phyloP scores from a whole-genome alignment of 2,888 invertebrate species.

The Piscicola geometra region DNA sequence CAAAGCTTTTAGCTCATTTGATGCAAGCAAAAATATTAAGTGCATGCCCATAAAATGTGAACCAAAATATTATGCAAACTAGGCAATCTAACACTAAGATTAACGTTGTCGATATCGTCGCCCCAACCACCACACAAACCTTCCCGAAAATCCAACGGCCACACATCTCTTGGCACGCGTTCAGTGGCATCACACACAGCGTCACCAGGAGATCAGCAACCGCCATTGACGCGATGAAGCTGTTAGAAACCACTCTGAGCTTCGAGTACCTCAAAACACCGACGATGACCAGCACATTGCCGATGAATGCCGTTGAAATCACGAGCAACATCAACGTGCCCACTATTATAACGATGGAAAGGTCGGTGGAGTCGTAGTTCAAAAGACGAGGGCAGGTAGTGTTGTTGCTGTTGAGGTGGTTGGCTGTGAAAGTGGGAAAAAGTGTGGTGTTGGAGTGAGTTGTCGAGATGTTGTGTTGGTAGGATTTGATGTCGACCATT shows the following conservation, averaged over 20 bases:
- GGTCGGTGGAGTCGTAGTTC: background rate
- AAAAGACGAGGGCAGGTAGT: background rate
- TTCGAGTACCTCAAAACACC: slow-evolving; percentile 49
- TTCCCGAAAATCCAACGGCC: slow-evolving; percentile 50
- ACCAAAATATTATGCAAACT: no score
- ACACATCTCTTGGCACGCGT: slow-evolving; percentile 47
- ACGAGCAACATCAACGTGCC: slow-evolving; percentile 35
- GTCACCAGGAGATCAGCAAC: slow-evolving; percentile 53
- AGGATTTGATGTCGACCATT: no score
- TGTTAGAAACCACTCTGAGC: slow-evolving; percentile 51
- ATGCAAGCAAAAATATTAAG: no score
- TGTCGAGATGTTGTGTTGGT: no score
- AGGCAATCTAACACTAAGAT: no score
- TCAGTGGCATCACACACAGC: slow-evolving; percentile 52
- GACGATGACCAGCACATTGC: slow-evolving; percentile 50
- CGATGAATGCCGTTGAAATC: slow-evolving; percentile 45
- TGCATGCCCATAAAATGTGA: no score
- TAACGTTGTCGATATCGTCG: no score
- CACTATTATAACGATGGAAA: background rate
- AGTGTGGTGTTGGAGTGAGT: no score
- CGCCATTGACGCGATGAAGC: slow-evolving; percentile 49
- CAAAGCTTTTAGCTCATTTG: no score
- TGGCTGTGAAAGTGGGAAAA: background rate
- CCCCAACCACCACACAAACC: slow-evolving; percentile 40
- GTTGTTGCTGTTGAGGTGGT: background rate